Base-by-base conservation (phyloP, 37 sponge, comb jelly and placozoan species). In the Lycopodina hypogea region DNA sequence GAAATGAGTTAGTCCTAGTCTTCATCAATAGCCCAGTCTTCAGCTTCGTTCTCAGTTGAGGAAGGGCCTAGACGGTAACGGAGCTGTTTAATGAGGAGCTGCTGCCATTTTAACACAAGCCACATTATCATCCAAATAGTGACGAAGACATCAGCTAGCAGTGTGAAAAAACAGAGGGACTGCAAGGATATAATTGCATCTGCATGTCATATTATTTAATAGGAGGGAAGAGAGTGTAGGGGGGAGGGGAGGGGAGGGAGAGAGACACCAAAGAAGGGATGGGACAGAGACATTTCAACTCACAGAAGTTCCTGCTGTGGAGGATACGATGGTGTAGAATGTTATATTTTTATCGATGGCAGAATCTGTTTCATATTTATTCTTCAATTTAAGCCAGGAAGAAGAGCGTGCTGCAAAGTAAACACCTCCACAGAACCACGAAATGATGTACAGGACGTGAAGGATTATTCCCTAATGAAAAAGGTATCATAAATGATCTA, bases 41-140 rank as follows among this genome's bases (percentile, higher is more conserved):
- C 42, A 41, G 23, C 37, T 21, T 70, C 71, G 4, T 22, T 36
- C 9, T 36, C 45, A 23, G 42, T 7, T 6, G 15, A 9, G 50
- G 17, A 29, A 28, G 71, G 48, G 11, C 71, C 71, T 42, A 48
- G 26, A 14, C 41, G 71, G 42, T 70, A 45, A 28, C 71, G 71
- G 15, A 70, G 50, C 28, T 48, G 42, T 3, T 45, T 6, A 3
- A 48, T 70, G 21, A 70, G 1, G 48, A 70, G 71, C 71, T 70
- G 42, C 71, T 70, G 71, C 71, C 71, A 70, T 36, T 41, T 70
- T 15, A 24, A 19, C n/a, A 70, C 2, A 2, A 70, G 48, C 71
- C 71, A 70, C 71, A 70, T 24, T 14, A 11, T 7, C 50, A 70
- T 23, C 71, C 71, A 70, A 1, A 70, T n/a, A 7, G 28, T 70